phyloP scores from a whole-genome alignment of 2,113 vertebrate genomes.

The Mirounga angustirostris region DNA sequence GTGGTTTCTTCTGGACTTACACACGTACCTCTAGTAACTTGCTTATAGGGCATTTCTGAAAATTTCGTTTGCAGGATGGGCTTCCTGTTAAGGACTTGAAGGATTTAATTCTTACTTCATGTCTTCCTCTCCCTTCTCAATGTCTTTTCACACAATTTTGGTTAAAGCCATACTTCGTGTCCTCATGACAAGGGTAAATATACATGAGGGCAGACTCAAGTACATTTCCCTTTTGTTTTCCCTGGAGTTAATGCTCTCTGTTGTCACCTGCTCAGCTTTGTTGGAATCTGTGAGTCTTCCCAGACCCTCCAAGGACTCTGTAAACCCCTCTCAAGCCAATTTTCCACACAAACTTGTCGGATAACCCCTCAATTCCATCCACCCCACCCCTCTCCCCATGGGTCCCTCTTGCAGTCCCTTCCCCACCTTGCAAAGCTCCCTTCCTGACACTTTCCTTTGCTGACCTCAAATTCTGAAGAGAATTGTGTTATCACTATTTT shows the following conservation, averaged over 20 bases:
- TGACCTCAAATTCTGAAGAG: not conserved
- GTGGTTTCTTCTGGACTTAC: not conserved
- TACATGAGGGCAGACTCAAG: not conserved
- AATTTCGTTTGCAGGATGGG: not conserved
- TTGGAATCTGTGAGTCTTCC: not conserved
- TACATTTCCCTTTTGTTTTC: not conserved
- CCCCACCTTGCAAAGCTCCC: not conserved
- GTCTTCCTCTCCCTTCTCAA: not conserved
- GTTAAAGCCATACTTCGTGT: not conserved
- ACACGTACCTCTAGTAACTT: not conserved
- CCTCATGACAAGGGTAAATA: not conserved
- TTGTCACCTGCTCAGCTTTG: not conserved
- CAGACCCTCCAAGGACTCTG: not conserved
- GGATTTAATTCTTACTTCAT: not conserved
- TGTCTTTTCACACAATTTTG: not conserved
- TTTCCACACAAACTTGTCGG: not conserved
- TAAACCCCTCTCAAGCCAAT: not conserved
- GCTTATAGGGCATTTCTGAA: not conserved
- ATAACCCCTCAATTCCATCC: not conserved
- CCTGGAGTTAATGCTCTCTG: not conserved
- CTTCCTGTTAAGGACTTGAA: not conserved
- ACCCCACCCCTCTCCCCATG: not conserved
- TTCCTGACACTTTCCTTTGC: conserved; percentile 8
- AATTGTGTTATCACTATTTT: not conserved
- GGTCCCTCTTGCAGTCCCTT: not conserved